Conservation (phyloP, 2,888 invertebrate species). For the Adelognathus sp. region DNA sequence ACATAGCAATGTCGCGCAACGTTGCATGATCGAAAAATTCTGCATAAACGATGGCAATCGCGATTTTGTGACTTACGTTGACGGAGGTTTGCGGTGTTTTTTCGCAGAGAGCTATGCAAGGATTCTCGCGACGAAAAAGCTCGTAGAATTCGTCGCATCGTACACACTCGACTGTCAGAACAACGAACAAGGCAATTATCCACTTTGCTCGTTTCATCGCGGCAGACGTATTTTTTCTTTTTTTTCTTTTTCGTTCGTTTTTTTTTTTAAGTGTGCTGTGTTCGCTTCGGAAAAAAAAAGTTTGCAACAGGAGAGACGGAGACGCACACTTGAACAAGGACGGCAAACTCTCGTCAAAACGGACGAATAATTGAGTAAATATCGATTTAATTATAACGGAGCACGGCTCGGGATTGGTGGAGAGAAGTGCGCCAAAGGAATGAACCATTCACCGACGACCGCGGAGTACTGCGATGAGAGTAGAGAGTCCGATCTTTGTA, state of each 20-base stretch:
- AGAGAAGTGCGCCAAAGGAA: constrained; percentile 35
- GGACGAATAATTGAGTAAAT: constrained; percentile 67
- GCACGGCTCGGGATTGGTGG: constrained; percentile 60
- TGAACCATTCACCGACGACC: constrained; percentile 56
- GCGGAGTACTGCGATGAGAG: constrained; percentile 8
- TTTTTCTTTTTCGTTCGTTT: neutral
- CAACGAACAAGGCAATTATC: constrained; percentile 58
- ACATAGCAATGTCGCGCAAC: neutral
- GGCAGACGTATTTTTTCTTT: neutral
- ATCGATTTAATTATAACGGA: constrained; percentile 71
- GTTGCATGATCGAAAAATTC: neutral
- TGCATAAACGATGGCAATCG: too few relatives aligned
- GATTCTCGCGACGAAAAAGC: constrained; percentile 69
- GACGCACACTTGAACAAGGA: constrained; percentile 45
- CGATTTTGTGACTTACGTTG: constrained; percentile 62
- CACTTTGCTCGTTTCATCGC: constrained; percentile 65
- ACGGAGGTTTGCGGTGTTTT: constrained; percentile 65
- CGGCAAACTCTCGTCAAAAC: constrained; percentile 30
- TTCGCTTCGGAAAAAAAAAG: constrained; percentile 44
- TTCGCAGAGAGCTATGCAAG: constrained; percentile 73
- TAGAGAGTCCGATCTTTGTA: too few relatives aligned
- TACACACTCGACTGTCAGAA: constrained; percentile 47
- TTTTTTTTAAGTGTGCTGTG: too few relatives aligned
- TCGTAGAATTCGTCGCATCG: constrained; percentile 68
- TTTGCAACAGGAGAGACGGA: constrained; percentile 57